Conservation (phyloP, 1,140 invertebrate genomes). For the Wasmannia auropunctata region DNA sequence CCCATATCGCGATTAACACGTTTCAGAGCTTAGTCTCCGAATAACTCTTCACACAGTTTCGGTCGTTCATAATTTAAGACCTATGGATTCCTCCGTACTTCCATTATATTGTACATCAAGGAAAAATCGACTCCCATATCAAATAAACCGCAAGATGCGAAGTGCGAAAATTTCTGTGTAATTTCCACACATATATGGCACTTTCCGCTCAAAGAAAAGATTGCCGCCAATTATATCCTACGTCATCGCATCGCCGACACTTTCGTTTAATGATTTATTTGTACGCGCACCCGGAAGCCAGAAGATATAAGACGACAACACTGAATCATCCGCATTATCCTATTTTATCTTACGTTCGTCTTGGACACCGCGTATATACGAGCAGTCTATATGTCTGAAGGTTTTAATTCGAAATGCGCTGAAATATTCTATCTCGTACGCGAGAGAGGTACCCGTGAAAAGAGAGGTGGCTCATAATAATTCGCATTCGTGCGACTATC, state of each 20-base stretch:
- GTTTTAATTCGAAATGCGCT: not conserved
- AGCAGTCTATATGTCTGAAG: not conserved
- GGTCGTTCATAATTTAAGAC: not conserved
- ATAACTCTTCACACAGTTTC: not conserved
- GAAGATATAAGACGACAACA: not conserved
- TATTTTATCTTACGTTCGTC: not conserved
- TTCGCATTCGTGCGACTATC: slow-evolving; percentile 12
- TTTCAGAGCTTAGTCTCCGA: not conserved
- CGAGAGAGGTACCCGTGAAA: not conserved
- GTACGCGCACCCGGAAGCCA: not conserved
- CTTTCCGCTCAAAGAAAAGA: not conserved
- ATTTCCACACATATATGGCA: not conserved
- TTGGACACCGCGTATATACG: not conserved
- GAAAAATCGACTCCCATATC: not conserved
- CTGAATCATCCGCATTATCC: not conserved
- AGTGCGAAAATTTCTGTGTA: too few relatives aligned
- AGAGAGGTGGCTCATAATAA: slow-evolving; percentile 2
- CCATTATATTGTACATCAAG: too few relatives aligned
- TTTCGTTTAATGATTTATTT: slow-evolving; percentile 6
- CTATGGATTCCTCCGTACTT: not conserved
- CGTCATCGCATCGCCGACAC: not conserved
- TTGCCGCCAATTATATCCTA: not conserved
- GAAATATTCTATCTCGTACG: not conserved
- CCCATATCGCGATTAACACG: not conserved
- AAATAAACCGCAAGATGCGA: not conserved